Base-by-base conservation (phyloP, 2,888 invertebrate species). In the Synanthedon formicaeformis region DNA sequence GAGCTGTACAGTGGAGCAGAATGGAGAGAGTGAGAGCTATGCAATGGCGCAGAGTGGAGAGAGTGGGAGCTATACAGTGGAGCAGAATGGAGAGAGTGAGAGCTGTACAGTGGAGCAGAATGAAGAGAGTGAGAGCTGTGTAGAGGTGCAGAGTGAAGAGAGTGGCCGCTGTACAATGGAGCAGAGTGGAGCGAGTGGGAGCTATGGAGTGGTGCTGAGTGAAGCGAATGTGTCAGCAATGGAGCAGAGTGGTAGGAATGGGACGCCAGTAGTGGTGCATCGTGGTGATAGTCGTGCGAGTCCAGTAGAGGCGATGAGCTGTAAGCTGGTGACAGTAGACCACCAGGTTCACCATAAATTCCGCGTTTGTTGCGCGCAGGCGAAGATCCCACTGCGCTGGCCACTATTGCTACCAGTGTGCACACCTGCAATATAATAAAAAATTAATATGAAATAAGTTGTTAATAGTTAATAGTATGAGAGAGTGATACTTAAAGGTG, bases 361-460 rank as follows among this genome's bases (percentile, higher is more conserved):
- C 80, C 75, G 13, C 81, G 78, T 60, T 71, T 78, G 54, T 71
- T 65, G 13, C 78, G 70, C 11, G 66, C 55, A 2, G 69, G 68
- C 3, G 62, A 61, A 40, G 65, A 64, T 18, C 63, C 62, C 52
- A 72, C 75, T 53, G 69, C 63, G 48, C 70, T 57, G 54, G 75
- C 64, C 34, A 34, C 34, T 48, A 71, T 57, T 53, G 75, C 64
- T 53, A 75, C 58, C 14, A 73, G 54, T 56, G 57, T 55, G 54
- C 64, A 70, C 14, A 76, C 57, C 78, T 78, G 62, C 2, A 50
- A 27, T 11, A 50, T 45, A 45, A 45, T 10, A 34, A 10, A 4
- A 1, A 23, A 23, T 23, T 4, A 23, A 23, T 23, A 23, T 23
- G 4, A 23, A 23, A 23, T 23, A 4, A 23, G 2, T 1, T 16